A percentile compares a stretch with the other conserved stretches of the same genome.
These are phyloP conservation scores for Ornithorhynchus anatinus DNA, from an alignment of 2,113 vertebrate species.

Conservation along the genomic window DNA sequence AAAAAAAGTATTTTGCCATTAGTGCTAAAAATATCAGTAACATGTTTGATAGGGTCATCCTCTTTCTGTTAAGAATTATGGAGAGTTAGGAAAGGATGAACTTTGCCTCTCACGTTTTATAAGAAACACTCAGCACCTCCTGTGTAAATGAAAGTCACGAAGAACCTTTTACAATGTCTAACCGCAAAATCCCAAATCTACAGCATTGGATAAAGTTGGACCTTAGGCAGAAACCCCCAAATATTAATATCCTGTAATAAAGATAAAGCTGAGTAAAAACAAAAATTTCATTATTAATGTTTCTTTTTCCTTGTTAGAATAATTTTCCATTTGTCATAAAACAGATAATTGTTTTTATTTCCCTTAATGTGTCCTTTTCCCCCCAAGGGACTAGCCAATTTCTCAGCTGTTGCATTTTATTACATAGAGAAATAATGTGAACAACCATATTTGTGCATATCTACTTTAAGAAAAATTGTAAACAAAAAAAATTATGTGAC, in stretches of 20 bases:
- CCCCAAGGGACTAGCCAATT: no score
- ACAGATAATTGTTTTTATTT: no score
- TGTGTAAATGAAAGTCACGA: conserved; percentile 29
- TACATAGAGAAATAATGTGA: no score
- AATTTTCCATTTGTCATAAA: no score
- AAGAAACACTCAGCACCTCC: background rate
- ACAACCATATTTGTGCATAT: no score
- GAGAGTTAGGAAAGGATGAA: conserved; percentile 14
- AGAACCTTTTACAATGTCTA: background rate
- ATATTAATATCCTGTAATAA: background rate
- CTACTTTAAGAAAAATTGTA: no score
- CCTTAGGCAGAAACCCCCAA: background rate
- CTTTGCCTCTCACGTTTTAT: conserved; percentile 14
- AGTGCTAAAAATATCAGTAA: conserved; percentile 63
- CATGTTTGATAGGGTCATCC: conserved; percentile 20
- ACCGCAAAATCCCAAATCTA: conserved; percentile 5
- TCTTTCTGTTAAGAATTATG: conserved; percentile 22
- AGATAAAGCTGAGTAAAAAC: background rate
- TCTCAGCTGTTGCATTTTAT: no score
- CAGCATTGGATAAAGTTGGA: background rate
- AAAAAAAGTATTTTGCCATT: conserved; percentile 20
- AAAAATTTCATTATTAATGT: background rate
- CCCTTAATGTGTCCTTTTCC: no score
- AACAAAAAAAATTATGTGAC: no score
- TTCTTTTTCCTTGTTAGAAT: background rate